A percentile compares a stretch with the other conserved stretches of the same genome.
Conservation (phyloP, 2,888 invertebrate genomes). For the Hoplodrina blanda region DNA sequence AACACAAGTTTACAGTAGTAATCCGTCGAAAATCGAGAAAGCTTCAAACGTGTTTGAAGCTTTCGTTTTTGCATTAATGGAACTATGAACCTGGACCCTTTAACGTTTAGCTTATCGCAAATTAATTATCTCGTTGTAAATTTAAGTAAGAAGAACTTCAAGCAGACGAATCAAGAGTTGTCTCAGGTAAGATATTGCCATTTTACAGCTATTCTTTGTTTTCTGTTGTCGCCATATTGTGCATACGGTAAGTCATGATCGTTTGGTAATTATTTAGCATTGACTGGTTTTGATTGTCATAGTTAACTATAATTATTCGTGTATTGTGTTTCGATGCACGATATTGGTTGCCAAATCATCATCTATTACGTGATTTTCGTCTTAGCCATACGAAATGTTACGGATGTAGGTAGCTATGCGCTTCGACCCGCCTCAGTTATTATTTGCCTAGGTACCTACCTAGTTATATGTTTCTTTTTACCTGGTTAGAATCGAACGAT, state of each 20-base stretch:
- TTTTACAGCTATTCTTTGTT: conserved; percentile 79
- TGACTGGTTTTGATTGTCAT: conserved; percentile 51
- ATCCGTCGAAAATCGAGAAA: conserved; percentile 95
- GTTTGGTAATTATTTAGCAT: conserved; percentile 51
- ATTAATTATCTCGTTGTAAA: conserved; percentile 99
- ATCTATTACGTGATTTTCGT: conserved; percentile 52
- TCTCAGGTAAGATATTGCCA: conserved; percentile 93
- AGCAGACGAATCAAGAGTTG: conserved; percentile 96
- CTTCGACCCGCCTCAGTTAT: conserved; percentile 38
- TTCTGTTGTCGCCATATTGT: conserved; percentile 88
- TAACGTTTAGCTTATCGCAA: conserved; percentile 99
- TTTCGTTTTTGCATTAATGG: conserved; percentile 97
- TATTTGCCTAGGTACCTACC: conserved; percentile 19
- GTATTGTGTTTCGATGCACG: conserved; percentile 52
- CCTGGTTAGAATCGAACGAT: neutral
- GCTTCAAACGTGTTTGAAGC: conserved; percentile 98
- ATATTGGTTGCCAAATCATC: conserved; percentile 65
- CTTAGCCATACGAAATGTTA: conserved; percentile 40
- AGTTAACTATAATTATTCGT: conserved; percentile 55
- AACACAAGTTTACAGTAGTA: conserved; percentile 87
- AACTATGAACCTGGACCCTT: conserved; percentile 99
- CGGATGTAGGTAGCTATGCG: conserved; percentile 48
- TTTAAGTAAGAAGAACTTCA: conserved; percentile 98
- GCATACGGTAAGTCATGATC: conserved; percentile 75
- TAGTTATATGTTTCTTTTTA: conserved; percentile 1